phyloP scores from a whole-genome alignment of 2,113 vertebrate species.

The Sorex fumeus region DNA sequence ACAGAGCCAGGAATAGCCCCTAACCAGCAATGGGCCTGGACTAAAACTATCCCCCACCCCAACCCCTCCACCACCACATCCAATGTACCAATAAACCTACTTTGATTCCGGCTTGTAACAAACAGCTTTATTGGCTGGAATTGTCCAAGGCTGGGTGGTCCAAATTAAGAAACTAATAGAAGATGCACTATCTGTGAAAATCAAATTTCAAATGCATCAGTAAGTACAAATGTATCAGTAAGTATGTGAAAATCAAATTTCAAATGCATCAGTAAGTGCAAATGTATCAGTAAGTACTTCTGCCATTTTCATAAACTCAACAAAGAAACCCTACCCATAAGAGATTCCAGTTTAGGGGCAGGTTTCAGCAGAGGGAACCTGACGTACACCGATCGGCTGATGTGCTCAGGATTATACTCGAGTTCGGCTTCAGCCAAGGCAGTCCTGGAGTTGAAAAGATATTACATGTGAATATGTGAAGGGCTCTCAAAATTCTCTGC shows the following conservation, averaged over 20 bases:
- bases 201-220: neutral
- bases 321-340: slow-evolving; percentile 87
- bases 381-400: slow-evolving; percentile 93
- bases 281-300: neutral
- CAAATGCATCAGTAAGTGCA: neutral
- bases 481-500: neutral
- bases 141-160: slow-evolving; percentile 99
- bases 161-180: slow-evolving; percentile 92
- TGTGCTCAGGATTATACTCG: slow-evolving; percentile 95
- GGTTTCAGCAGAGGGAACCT: slow-evolving; percentile 92
- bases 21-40: neutral
- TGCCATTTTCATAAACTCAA: neutral
- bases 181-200: slow-evolving; percentile 85
- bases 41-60: no score
- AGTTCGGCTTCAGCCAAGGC: slow-evolving; percentile 97
- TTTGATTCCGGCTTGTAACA: slow-evolving; percentile 96
- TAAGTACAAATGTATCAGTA: no score
- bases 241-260: slow-evolving; percentile 48
- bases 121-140: slow-evolving; percentile 96
- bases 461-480: neutral
- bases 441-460: slow-evolving; percentile 88
- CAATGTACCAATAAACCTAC: slow-evolving; percentile 87
- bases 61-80: neutral
- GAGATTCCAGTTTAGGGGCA: slow-evolving; percentile 89
- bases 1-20: no score